These are phyloP conservation scores for Coracias cyanogaster DNA, from an alignment of 2,797 vertebrate genomes.

Conservation along the genomic window DNA sequence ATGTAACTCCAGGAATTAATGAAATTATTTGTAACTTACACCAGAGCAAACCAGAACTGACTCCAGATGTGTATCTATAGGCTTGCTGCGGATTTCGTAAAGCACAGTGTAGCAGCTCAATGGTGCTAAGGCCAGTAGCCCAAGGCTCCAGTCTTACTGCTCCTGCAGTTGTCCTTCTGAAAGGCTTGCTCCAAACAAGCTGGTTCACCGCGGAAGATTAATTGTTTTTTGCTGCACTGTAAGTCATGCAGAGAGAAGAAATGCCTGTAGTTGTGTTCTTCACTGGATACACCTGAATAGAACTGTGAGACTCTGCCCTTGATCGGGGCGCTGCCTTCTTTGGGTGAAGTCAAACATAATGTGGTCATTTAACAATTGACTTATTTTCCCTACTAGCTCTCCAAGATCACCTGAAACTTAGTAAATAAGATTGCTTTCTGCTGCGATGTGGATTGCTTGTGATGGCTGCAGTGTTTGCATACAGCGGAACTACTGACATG, in stretches of 20 bases:
- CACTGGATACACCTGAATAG: accelerated
- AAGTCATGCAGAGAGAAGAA: not conserved
- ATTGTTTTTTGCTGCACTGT: not conserved
- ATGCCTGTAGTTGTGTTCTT: not conserved
- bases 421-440: not conserved
- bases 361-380: not conserved
- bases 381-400: not conserved
- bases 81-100: accelerated
- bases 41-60: not conserved
- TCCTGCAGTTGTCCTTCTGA: not conserved
- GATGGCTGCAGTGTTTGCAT: not conserved
- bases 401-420: not conserved
- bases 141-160: not conserved
- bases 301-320: accelerated
- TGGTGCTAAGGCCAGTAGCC: not conserved
- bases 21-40: not conserved
- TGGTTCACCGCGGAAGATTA: not conserved
- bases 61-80: not conserved
- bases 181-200: not conserved
- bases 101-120: not conserved
- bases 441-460: not conserved
- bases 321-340: not conserved
- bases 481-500: accelerated
- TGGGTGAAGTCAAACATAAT: not conserved
- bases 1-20: not conserved